A percentile compares a stretch with the other conserved stretches of the same genome.
phyloP scores from a whole-genome alignment of 1,140 invertebrate species.

The Adoxophyes honmai region DNA sequence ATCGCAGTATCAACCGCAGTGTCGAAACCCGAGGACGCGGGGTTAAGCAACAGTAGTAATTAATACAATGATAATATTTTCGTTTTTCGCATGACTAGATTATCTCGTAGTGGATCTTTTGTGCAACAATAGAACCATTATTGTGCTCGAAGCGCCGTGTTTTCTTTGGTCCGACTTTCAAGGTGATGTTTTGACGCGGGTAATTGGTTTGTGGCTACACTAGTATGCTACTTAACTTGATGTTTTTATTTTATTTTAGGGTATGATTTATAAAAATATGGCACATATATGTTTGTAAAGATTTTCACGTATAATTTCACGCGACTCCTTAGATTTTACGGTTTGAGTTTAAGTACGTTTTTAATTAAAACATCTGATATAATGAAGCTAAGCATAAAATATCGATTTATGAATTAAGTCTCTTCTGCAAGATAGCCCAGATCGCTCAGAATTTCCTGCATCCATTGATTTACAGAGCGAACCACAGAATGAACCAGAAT shows the following conservation, averaged over 20 bases:
- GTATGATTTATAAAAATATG: too few species aligned
- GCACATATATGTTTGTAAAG: too few species aligned
- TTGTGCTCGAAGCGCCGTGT: slow-evolving; percentile 37
- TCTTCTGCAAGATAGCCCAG: too few species aligned
- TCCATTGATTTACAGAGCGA: too few species aligned
- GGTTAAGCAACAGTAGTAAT: slow-evolving; percentile 37
- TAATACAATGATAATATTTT: slow-evolving; percentile 56
- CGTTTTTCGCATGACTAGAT: slow-evolving; percentile 48
- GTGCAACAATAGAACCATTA: slow-evolving; percentile 59
- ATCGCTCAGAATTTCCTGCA: too few species aligned
- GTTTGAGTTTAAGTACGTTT: too few species aligned
- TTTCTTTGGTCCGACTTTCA: slow-evolving; percentile 54
- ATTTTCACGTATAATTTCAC: too few species aligned
- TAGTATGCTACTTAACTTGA: slow-evolving; percentile 39
- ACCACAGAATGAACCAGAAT: slow-evolving; percentile 13
- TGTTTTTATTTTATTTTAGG: slow-evolving; percentile 23
- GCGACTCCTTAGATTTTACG: too few species aligned
- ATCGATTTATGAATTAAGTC: too few species aligned
- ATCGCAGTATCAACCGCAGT: slow-evolving; percentile 34
- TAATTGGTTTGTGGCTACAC: slow-evolving; percentile 46
- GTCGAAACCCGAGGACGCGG: slow-evolving; percentile 32
- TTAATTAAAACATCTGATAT: too few species aligned
- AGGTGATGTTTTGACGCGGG: slow-evolving; percentile 60
- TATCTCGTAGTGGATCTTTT: slow-evolving; percentile 37
- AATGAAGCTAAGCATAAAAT: too few species aligned